phyloP scores from a whole-genome alignment of 2,888 invertebrate species.

The Calameuta pallipes region DNA sequence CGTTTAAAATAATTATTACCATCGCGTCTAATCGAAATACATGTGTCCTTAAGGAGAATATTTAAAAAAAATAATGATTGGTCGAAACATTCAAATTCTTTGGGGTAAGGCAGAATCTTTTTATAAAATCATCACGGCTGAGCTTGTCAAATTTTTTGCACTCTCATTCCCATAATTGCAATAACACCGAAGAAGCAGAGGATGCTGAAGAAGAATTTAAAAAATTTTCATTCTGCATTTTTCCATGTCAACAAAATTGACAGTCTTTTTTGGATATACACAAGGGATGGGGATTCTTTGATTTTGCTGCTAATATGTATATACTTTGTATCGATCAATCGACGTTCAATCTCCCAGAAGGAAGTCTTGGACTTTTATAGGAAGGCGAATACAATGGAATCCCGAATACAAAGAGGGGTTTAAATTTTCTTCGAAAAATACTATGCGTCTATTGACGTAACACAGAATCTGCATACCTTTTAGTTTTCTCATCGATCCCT shows the following conservation, averaged over 20 bases:
- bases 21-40: neutral
- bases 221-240: neutral
- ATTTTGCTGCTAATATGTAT: neutral
- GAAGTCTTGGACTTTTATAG: neutral
- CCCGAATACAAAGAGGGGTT: neutral
- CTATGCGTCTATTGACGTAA: neutral
- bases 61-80: neutral
- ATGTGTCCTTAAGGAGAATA: neutral
- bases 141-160: neutral
- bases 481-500: neutral
- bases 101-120: neutral
- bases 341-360: neutral
- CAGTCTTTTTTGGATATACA: neutral
- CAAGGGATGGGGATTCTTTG: neutral
- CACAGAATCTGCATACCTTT: neutral
- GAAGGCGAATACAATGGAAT: neutral
- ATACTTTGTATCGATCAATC: neutral
- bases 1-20: neutral
- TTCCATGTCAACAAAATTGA: neutral
- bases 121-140: neutral
- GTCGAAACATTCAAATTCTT: neutral
- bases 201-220: neutral
- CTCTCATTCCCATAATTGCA: neutral
- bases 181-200: neutral
- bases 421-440: neutral